These are phyloP conservation scores for Mobula birostris DNA, from an alignment of 2,113 vertebrate genomes.

Conservation along the genomic window DNA sequence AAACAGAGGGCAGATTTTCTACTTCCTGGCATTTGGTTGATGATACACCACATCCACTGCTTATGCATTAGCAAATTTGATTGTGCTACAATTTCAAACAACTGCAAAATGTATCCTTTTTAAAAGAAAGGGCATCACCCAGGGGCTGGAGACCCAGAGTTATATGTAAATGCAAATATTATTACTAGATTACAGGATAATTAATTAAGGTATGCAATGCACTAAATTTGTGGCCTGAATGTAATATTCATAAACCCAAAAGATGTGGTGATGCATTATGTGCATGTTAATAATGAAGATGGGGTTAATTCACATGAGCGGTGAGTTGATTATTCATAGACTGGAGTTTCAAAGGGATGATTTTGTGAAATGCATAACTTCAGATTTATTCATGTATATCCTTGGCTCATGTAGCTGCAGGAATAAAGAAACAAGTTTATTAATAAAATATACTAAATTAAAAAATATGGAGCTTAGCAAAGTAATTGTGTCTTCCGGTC, in stretches of 20 bases:
- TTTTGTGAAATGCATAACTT: constrained; percentile 1
- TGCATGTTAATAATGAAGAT: background rate
- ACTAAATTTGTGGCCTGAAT: background rate
- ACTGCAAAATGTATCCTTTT: background rate
- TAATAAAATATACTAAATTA: constrained; percentile 59
- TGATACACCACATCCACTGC: background rate
- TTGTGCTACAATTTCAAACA: background rate
- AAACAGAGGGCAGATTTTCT: background rate
- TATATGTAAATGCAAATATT: background rate
- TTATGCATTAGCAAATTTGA: background rate
- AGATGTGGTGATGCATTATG: too few species aligned
- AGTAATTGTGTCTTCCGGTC: background rate
- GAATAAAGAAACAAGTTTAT: constrained; percentile 41
- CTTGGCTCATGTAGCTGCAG: background rate
- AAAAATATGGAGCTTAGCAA: constrained; percentile 40
- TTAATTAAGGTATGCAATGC: background rate
- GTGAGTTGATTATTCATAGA: background rate
- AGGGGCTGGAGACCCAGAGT: background rate
- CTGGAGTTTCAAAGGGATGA: background rate
- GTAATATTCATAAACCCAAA: background rate
- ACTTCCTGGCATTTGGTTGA: background rate
- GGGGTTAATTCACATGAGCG: background rate
- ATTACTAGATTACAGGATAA: background rate
- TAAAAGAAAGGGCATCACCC: background rate
- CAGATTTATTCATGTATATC: constrained; percentile 6